Evolutionary conservation across 2,797 vertebrate species (phyloP), one percentile per base, ranked within the genome.

Genomic region (Ctenosaura bakeri): DNA sequence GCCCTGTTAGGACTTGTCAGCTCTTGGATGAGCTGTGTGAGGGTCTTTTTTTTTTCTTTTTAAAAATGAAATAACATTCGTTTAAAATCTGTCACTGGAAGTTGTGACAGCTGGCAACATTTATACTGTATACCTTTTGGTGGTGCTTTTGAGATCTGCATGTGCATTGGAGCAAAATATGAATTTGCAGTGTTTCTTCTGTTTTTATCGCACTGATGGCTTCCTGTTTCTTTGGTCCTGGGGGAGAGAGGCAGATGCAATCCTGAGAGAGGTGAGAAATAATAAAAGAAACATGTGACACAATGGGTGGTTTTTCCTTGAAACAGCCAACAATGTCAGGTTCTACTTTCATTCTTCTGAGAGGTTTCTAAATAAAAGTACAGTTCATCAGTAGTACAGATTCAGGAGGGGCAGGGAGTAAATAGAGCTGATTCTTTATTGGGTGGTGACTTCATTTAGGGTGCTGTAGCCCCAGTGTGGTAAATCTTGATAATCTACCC

Each of bases 1-100:
- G 96, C 95, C 97, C 97, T 96, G 96, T 96, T 97, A 97, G 97
- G 97, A 96, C 97, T 97, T 96, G 95, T 97, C 97, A 97, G 97
- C 96, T 96, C 95, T 96, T 96, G 95, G 97, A 97, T 97, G 96
- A 97, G 95, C 95, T 89, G 96, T 96, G 95, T 93, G 96, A 88
- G 81, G 97, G 95, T 92, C 93, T 95, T 89, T 90, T 94, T 86
- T 85, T 91, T 95, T 85, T 87, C 88, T 8, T 74, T 9, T 29
- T 56, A 32, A 83, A 54, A 76, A 82, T 93, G 94, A 95, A 95
- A 95, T 93, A 95, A 95, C 93, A 93, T 95, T 95, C 94, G 93
- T 96, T 96, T 96, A 94, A 96, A 95, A 95, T 92, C 93, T 95
- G 94, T 95, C 96, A 93, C 92, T 95, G 93, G 96, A 96, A 94